Conservation (phyloP, 2,113 vertebrate species). For the Excalfactoria chinensis region DNA sequence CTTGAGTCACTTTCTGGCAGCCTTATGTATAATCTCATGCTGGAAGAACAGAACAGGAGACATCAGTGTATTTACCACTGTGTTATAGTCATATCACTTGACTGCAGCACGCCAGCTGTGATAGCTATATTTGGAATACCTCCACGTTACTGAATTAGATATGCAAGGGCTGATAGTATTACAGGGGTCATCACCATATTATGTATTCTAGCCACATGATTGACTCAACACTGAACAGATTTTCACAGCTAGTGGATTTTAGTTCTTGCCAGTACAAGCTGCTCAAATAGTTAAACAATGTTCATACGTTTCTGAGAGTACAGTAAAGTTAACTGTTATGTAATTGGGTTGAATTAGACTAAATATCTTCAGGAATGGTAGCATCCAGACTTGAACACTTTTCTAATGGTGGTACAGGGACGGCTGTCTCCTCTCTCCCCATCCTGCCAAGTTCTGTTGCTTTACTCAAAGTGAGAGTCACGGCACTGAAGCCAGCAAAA, state of each 20-base stretch:
- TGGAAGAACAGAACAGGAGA: background rate
- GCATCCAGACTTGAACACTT: background rate
- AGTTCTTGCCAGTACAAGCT: background rate
- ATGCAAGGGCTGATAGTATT: background rate
- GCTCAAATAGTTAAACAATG: background rate
- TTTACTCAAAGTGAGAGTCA: background rate
- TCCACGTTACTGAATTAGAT: constrained; percentile 25
- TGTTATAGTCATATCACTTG: background rate
- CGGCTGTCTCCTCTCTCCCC: background rate
- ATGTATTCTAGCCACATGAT: background rate
- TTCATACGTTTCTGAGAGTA: background rate
- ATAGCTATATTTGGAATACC: constrained; percentile 5
- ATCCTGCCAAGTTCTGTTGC: background rate
- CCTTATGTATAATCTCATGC: background rate
- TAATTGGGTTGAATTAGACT: background rate
- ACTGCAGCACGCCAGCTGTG: background rate
- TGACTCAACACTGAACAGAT: background rate
- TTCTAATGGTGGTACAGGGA: background rate
- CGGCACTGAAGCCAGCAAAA: background rate
- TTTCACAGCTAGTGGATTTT: background rate
- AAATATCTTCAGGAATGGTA: background rate
- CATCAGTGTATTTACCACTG: background rate
- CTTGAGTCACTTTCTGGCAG: background rate
- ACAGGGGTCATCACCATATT: background rate
- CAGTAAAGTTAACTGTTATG: background rate